Evolutionary conservation across 2,888 invertebrate species (phyloP), one percentile per base, ranked within the genome.

Genomic region (Tigriopus californicus): DNA sequence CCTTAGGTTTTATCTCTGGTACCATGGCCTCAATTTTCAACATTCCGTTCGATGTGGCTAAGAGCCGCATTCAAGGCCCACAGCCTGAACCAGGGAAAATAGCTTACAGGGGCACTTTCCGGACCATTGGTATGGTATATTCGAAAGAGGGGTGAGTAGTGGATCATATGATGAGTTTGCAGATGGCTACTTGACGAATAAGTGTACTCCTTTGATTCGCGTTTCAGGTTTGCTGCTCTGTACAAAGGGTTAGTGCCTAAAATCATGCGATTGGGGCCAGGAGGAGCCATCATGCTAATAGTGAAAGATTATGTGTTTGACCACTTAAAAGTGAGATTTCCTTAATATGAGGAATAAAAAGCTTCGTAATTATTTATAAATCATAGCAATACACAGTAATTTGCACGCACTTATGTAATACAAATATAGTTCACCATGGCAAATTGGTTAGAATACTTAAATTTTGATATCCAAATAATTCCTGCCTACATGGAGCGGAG

Each of bases 1-100:
- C 77, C 1, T 83, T 92, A 65, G 92, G 92, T 44, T 88, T 94
- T 67, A 76, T 79, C 11, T 87, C 91, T 12, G 94, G 92, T 2
- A 83, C 85, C 0, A 70, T 91, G 41, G 91, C 84, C 10, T 91
- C 90, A 5, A 80, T 83, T 65, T 74, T 84, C 52, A 94, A 94
- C 71, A 92, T 92, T 73, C 94, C 94, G 6, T 92, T 92, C 71
- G 94, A 94, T 70, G 94, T 94, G 33, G 94, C 89, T 24, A 94
- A 94, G 72, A 90, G 89, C 65, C 78, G 94, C 58, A 94, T 94
- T 65, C 94, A 94, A 71, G 92, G 90, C 0, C 89, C 91, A 1
- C 89, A 90, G 70, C 85, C 85, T 1, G 72, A 76, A 1, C 72
- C 78, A 0, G 82, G 81, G 0, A 66, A 78, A 62, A 77, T 86